Percentiles rank a stretch among this genome's conserved stretches.
Evolutionary conservation across 1,140 invertebrate species (phyloP).

Genomic region (Lithobius niger): DNA sequence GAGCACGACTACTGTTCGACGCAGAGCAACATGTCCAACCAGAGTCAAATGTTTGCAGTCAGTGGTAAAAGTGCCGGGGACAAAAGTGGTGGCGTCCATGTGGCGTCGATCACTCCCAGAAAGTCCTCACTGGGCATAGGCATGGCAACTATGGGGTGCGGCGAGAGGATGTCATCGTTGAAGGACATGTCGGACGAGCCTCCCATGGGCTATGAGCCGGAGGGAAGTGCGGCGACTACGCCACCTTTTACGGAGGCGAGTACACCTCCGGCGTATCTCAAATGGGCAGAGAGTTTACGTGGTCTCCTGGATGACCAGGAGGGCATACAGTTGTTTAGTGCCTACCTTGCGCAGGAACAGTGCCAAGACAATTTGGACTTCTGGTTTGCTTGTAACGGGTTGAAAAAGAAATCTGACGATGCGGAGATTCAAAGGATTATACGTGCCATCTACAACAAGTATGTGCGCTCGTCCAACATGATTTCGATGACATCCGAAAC

Average conservation of each 20-base stretch:
- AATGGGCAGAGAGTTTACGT: constrained; percentile 71
- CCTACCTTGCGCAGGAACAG: constrained; percentile 66
- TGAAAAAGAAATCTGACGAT: constrained; percentile 50
- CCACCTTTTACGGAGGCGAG: constrained; percentile 20
- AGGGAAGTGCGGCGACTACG: background rate
- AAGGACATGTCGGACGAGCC: background rate
- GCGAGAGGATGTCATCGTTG: background rate
- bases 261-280: constrained; percentile 60
- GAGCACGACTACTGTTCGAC: background rate
- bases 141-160: background rate
- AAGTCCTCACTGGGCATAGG: background rate
- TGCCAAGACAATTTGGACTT: constrained; percentile 56
- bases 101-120: background rate
- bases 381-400: constrained; percentile 81
- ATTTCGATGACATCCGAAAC: constrained; percentile 39
- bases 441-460: constrained; percentile 69
- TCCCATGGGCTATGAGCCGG: background rate
- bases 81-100: background rate
- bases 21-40: background rate
- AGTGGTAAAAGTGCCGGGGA: background rate
- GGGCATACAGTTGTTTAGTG: constrained; percentile 68
- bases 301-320: constrained; percentile 67
- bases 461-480: constrained; percentile 43
- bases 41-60: background rate
- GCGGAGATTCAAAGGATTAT: constrained; percentile 57